Evolutionary conservation across 2,888 invertebrate species (phyloP).

Genomic region (Lithophane semibrunnea): DNA sequence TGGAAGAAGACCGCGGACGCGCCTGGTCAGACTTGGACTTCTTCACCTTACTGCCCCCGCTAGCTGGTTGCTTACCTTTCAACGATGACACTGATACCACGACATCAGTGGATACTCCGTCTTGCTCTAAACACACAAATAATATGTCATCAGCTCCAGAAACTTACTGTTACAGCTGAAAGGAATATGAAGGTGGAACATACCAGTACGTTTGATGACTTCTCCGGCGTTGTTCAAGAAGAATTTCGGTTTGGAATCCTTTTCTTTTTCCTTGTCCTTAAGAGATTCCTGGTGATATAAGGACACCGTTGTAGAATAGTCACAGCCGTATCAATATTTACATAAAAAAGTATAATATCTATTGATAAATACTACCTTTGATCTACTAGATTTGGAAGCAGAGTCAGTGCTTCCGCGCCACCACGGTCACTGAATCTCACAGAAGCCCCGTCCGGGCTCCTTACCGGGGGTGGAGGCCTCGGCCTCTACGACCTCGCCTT

Average conservation of each 20-base stretch:
- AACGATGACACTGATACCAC: constrained; percentile 86
- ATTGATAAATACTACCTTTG: constrained; percentile 78
- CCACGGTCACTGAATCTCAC: constrained; percentile 92
- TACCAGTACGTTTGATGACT: constrained; percentile 88
- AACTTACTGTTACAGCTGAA: neutral
- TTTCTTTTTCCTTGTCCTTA: constrained; percentile 77
- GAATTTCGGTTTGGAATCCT: constrained; percentile 86
- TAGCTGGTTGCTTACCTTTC: constrained; percentile 89
- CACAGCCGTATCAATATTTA: neutral
- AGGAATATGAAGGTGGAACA: constrained; percentile 45
- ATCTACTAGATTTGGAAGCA: constrained; percentile 90
- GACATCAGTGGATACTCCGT: constrained; percentile 83
- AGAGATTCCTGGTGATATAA: constrained; percentile 82
- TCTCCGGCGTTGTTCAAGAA: constrained; percentile 89
- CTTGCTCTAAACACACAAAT: constrained; percentile 77
- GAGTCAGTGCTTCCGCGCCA: constrained; percentile 90
- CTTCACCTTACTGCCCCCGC: constrained; percentile 87
- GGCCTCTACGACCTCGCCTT: constrained; percentile 80
- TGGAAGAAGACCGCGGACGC: constrained; percentile 83
- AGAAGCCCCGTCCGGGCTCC: constrained; percentile 89
- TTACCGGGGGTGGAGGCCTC: constrained; percentile 85
- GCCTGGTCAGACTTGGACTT: constrained; percentile 86
- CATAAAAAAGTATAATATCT: neutral
- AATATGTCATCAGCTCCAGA: neutral
- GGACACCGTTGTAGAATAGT: neutral